phyloP scores from a whole-genome alignment of 1,140 invertebrate species.

The Drusus annulatus region DNA sequence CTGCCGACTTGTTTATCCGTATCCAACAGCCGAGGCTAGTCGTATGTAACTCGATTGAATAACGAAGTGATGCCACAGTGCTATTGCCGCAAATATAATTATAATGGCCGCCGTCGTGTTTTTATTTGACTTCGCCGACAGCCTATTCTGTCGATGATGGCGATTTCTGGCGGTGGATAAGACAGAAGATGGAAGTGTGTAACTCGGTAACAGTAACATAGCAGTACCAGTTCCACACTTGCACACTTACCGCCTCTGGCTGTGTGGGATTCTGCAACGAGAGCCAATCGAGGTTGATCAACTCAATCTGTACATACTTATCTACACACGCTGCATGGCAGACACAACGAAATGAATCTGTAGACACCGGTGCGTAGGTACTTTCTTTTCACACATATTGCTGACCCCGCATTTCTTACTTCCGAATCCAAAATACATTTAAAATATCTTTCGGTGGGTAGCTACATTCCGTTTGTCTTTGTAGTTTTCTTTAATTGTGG shows the following conservation, averaged over 20 bases:
- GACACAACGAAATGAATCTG: no score
- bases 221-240: no score
- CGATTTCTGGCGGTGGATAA: slow-evolving; percentile 5
- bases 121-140: background rate
- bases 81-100: background rate
- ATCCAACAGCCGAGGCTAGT: background rate
- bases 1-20: no score
- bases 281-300: slow-evolving; percentile 35
- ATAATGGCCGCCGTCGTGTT: background rate
- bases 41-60: background rate
- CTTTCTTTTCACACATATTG: no score
- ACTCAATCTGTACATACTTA: background rate
- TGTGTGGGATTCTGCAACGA: slow-evolving; percentile 26
- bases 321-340: background rate
- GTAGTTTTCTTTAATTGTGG: no score
- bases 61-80: slow-evolving; percentile 12
- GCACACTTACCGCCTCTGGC: background rate
- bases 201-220: no score
- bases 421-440: no score
- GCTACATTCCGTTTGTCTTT: no score
- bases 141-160: background rate
- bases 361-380: no score
- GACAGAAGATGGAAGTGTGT: no score
- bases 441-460: no score
- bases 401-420: no score